phyloP scores from a whole-genome alignment of 2,113 vertebrate species.

The Corydoras sp. region DNA sequence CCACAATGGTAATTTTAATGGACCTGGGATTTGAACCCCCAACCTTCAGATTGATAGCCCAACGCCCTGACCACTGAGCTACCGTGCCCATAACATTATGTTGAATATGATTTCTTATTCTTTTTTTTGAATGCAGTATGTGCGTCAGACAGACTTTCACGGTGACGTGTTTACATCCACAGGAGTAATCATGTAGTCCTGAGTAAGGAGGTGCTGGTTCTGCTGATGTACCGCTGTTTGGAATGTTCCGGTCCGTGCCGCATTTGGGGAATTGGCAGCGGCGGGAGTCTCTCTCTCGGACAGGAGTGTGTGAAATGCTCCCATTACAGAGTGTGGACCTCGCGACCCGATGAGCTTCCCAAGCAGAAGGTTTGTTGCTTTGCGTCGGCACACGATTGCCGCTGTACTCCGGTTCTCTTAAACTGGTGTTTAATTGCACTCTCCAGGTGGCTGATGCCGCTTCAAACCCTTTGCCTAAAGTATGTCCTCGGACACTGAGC shows the following conservation, averaged over 20 bases:
- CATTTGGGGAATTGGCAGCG: constrained; percentile 15
- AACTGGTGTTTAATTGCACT: background rate
- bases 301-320: constrained; percentile 24
- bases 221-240: constrained; percentile 24
- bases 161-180: background rate
- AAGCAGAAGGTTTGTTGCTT: background rate
- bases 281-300: constrained; percentile 17
- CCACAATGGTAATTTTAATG: too few species aligned
- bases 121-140: background rate
- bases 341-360: background rate
- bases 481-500: too few species aligned
- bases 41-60: too few species aligned
- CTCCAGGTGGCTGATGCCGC: background rate
- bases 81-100: too few species aligned
- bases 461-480: background rate
- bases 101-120: background rate
- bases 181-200: constrained; percentile 6
- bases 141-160: background rate
- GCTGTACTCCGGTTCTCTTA: too few species aligned
- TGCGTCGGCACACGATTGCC: background rate
- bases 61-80: too few species aligned
- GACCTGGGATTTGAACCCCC: too few species aligned
- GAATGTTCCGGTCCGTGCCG: constrained; percentile 23
- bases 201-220: constrained; percentile 16
- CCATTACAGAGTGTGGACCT: constrained; percentile 19